Conservation (phyloP, 1,140 invertebrate species). For the Drosophila pruinosa region DNA sequence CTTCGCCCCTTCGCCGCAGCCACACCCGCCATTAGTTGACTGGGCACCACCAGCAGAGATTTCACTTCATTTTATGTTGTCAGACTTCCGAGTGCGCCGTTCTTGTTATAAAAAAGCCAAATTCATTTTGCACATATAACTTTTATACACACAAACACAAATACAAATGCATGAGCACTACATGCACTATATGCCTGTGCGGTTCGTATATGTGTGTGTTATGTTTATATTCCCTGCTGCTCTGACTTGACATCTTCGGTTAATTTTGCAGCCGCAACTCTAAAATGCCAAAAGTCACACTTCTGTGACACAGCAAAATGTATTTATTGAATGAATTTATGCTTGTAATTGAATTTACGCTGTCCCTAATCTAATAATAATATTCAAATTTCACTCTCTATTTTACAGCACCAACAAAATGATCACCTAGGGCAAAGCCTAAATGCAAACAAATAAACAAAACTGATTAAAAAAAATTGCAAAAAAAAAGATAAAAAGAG, state of each 20-base stretch:
- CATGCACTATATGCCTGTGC: not conserved
- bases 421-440: constrained; percentile 46
- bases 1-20: not conserved
- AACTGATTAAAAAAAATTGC: not conserved
- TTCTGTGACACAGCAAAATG: not conserved
- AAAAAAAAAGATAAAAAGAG: not conserved
- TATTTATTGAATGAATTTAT: not conserved
- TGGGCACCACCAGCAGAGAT: constrained; percentile 76
- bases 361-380: not conserved
- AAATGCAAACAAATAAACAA: constrained; percentile 24
- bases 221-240: constrained; percentile 64
- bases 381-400: not conserved
- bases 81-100: constrained; percentile 75
- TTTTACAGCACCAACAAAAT: constrained; percentile 54
- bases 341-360: not conserved
- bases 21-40: constrained; percentile 58
- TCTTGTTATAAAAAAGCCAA: constrained; percentile 73
- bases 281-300: constrained; percentile 30
- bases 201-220: constrained; percentile 14
- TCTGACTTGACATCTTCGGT: constrained; percentile 64
- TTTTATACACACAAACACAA: constrained; percentile 49
- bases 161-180: not conserved
- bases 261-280: constrained; percentile 61
- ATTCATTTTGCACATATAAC: constrained; percentile 77
- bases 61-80: constrained; percentile 80